Conservation (phyloP, 2,888 invertebrate species). For the Nomada goodeniana region DNA sequence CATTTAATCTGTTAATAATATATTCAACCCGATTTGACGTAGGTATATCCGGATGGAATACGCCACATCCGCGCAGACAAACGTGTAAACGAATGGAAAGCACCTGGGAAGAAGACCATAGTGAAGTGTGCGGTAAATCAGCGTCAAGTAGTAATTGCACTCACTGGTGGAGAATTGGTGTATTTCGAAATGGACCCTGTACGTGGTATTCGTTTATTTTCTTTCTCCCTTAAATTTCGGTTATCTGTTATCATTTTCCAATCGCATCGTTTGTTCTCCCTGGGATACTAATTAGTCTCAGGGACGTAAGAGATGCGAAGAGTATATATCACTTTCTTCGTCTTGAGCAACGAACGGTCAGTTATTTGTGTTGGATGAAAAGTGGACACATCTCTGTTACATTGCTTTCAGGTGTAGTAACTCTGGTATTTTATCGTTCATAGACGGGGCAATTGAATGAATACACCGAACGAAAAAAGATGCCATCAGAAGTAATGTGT, state of each 20-base stretch:
- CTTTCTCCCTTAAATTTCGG: not conserved
- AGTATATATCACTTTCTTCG: slow-evolving; percentile 80
- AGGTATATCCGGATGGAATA: slow-evolving; percentile 99
- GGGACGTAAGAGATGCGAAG: slow-evolving; percentile 80
- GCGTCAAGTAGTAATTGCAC: slow-evolving; percentile 98
- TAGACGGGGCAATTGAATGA: slow-evolving; percentile 99
- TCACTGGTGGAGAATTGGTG: slow-evolving; percentile 98
- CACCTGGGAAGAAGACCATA: slow-evolving; percentile 98
- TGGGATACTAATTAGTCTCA: slow-evolving; percentile 67
- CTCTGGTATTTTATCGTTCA: slow-evolving; percentile 73
- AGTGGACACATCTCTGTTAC: slow-evolving; percentile 54
- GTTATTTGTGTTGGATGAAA: slow-evolving; percentile 42
- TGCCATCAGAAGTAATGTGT: slow-evolving; percentile 98
- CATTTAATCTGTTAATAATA: not conserved
- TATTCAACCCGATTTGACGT: not conserved
- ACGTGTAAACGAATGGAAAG: slow-evolving; percentile 99
- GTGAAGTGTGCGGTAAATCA: slow-evolving; percentile 99
- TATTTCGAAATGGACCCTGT: slow-evolving; percentile 99
- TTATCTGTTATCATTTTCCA: not conserved
- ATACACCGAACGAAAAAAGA: slow-evolving; percentile 98
- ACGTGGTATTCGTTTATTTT: slow-evolving; percentile 84
- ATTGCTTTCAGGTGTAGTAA: not conserved
- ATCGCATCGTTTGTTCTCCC: slow-evolving; percentile 81
- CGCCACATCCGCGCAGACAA: slow-evolving; percentile 99
- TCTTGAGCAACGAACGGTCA: slow-evolving; percentile 75